Evolutionary conservation across 1,140 invertebrate genomes (phyloP).

Genomic region (Platorchestia sp.): DNA sequence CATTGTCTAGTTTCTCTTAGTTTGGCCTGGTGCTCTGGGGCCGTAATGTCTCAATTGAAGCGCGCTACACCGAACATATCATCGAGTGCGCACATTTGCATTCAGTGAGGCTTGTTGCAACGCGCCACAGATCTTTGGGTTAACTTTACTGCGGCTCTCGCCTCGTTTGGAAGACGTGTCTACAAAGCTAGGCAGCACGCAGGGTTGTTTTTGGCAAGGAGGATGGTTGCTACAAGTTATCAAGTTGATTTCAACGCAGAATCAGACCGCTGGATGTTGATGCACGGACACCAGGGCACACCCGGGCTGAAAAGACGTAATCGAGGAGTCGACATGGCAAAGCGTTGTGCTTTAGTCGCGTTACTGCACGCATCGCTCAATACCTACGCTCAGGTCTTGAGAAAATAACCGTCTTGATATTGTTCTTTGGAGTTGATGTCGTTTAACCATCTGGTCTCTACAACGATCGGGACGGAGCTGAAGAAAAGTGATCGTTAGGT

Average conservation of each 20-base stretch:
- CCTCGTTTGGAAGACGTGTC: not conserved
- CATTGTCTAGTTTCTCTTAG: not conserved
- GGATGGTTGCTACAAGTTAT: not conserved
- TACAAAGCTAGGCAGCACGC: not conserved
- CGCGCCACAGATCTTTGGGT: not conserved
- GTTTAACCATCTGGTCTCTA: not conserved
- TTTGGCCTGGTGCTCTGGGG: not conserved
- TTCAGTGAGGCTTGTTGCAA: conserved; percentile 31
- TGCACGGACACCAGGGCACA: not conserved
- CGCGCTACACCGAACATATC: conserved; percentile 48
- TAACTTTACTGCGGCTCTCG: not conserved
- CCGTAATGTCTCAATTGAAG: conserved; percentile 50
- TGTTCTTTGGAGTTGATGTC: not conserved
- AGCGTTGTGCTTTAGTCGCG: not conserved
- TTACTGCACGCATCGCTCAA: not conserved
- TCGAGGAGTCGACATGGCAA: not conserved
- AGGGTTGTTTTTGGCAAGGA: not conserved
- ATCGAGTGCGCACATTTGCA: conserved; percentile 45
- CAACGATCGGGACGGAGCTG: too few relatives aligned
- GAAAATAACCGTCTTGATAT: not conserved
- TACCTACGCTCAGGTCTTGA: not conserved
- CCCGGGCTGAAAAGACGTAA: conserved; percentile 25
- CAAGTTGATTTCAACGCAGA: not conserved
- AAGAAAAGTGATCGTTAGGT: not conserved
- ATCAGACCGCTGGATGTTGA: not conserved